Percentiles rank a stretch among this genome's conserved stretches.
Conservation (phyloP, 2,113 vertebrate species). For the Petaurus breviceps region DNA sequence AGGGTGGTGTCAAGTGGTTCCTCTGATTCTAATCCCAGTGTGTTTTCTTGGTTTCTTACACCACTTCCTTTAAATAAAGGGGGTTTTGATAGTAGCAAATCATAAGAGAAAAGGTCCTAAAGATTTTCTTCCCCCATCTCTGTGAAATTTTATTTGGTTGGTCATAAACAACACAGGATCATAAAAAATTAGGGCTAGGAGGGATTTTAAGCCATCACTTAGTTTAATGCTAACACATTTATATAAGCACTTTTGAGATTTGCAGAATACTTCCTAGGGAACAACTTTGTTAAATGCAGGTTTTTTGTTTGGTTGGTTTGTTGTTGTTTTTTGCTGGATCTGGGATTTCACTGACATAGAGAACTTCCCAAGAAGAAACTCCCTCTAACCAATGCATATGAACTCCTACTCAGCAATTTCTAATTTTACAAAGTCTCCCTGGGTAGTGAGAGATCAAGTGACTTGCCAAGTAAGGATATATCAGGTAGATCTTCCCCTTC, state of each 20-base stretch:
- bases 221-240: not conserved
- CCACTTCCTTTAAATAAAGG: not conserved
- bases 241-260: not conserved
- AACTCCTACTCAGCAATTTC: too few relatives aligned
- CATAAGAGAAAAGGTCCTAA: not conserved
- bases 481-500: not conserved
- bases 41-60: not conserved
- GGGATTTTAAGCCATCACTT: not conserved
- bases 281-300: not conserved
- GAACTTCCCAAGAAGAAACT: not conserved
- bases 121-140: not conserved
- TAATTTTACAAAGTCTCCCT: too few relatives aligned
- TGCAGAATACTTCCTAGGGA: not conserved
- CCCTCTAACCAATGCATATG: not conserved
- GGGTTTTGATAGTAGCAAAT: not conserved
- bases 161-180: not conserved
- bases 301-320: not conserved
- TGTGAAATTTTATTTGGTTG: not conserved
- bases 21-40: not conserved
- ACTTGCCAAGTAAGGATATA: not conserved
- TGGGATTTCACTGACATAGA: not conserved
- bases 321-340: not conserved
- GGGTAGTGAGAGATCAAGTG: not conserved
- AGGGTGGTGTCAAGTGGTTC: not conserved
- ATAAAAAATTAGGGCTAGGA: not conserved